Percentiles rank a stretch among this genome's conserved stretches.
Conservation (phyloP, 1,140 invertebrate species). For the Drosophila fuyamai region DNA sequence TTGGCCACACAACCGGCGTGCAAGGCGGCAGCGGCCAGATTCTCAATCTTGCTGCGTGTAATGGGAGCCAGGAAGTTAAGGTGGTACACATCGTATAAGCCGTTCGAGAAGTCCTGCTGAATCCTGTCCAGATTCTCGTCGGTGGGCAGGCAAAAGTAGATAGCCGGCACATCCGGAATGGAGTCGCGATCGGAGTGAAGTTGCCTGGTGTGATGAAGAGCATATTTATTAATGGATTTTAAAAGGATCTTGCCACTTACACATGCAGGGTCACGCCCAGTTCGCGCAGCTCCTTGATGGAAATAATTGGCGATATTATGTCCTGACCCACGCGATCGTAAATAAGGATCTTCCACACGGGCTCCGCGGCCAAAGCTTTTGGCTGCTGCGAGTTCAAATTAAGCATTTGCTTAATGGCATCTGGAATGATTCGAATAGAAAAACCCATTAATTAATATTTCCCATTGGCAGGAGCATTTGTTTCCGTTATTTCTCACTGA, state of each 20-base stretch:
- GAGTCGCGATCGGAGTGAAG: conserved; percentile 97
- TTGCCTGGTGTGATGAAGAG: conserved; percentile 86
- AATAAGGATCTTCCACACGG: conserved; percentile 97
- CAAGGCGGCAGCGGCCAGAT: conserved; percentile 96
- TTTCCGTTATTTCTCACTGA: conserved; percentile 86
- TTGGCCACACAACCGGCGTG: conserved; percentile 94
- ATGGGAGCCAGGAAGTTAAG: conserved; percentile 99
- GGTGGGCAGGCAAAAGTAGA: conserved; percentile 99
- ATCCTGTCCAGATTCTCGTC: conserved; percentile 98
- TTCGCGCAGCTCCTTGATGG: conserved; percentile 97
- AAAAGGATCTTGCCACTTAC: conserved; percentile 86
- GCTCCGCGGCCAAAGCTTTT: conserved; percentile 91
- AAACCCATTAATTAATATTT: conserved; percentile 24
- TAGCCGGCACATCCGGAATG: conserved; percentile 98
- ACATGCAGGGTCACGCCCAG: conserved; percentile 98
- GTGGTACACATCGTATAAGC: conserved; percentile 97
- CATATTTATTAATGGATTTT: neutral
- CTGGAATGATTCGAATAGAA: conserved; percentile 85
- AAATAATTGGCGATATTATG: conserved; percentile 98
- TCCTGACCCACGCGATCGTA: conserved; percentile 98
- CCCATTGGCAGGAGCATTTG: neutral
- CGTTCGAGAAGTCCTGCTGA: conserved; percentile 95
- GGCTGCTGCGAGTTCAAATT: conserved; percentile 94
- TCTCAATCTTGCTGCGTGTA: conserved; percentile 96
- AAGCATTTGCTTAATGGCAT: conserved; percentile 96